A percentile compares a stretch with the other conserved stretches of the same genome.
phyloP scores from a whole-genome alignment of 2,797 vertebrate species.

The Ctenopoma kingsleyae region DNA sequence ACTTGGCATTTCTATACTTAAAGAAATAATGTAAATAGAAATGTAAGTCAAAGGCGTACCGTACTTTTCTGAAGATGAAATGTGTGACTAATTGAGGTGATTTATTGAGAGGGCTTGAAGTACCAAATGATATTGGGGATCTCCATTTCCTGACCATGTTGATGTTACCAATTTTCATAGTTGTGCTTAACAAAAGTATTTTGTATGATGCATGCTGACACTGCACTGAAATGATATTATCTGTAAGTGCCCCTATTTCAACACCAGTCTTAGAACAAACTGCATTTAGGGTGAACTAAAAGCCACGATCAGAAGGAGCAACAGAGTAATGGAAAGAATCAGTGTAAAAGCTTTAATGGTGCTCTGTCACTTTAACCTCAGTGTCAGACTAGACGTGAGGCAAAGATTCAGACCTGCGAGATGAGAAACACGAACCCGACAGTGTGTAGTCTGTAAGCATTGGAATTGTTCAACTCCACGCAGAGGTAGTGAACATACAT shows the following conservation, averaged over 20 bases:
- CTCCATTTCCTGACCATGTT: background rate
- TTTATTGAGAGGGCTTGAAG: background rate
- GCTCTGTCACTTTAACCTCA: slow-evolving; percentile 52
- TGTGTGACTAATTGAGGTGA: background rate
- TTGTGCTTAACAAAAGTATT: slow-evolving; percentile 1
- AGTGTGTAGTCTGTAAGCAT: slow-evolving; percentile 48
- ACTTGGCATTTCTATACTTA: background rate
- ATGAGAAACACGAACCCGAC: slow-evolving; percentile 53
- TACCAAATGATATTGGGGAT: background rate
- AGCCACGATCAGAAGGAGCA: slow-evolving; percentile 55
- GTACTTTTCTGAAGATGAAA: too few species aligned
- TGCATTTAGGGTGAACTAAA: slow-evolving; percentile 37
- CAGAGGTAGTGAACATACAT: slow-evolving; percentile 51
- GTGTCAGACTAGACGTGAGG: slow-evolving; percentile 63
- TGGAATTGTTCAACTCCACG: slow-evolving; percentile 57
- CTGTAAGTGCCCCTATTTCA: slow-evolving; percentile 8
- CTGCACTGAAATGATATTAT: background rate
- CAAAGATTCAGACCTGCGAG: slow-evolving; percentile 57
- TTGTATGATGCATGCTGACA: background rate
- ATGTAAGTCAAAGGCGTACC: too few species aligned
- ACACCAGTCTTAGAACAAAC: slow-evolving; percentile 28
- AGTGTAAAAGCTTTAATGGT: slow-evolving; percentile 57
- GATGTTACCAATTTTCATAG: background rate
- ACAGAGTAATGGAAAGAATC: slow-evolving; percentile 60
- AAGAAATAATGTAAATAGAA: background rate